Conservation (phyloP, 1,140 invertebrate species). For the Magallana gigas region DNA sequence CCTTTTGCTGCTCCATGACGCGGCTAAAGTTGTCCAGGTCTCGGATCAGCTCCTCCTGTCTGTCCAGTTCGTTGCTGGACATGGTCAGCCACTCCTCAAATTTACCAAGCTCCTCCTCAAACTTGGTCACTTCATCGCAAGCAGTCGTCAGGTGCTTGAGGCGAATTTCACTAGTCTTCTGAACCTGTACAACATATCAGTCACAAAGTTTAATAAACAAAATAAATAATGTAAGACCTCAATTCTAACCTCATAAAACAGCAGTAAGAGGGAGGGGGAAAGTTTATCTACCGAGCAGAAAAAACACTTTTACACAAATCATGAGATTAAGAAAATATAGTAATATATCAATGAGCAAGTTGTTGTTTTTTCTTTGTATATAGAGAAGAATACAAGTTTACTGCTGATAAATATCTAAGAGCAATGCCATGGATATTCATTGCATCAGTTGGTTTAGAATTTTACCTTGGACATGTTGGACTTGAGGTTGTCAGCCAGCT, state of each 20-base stretch:
- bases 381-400: not conserved
- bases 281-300: too few species aligned
- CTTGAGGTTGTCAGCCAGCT: slow-evolving; percentile 90
- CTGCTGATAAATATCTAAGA: not conserved
- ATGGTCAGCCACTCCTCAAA: slow-evolving; percentile 92
- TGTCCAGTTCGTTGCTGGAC: slow-evolving; percentile 87
- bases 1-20: slow-evolving; percentile 84
- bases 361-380: too few species aligned
- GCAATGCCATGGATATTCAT: too few species aligned
- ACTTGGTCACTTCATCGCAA: slow-evolving; percentile 92
- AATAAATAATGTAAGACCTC: too few species aligned
- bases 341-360: not conserved
- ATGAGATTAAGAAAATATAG: too few species aligned
- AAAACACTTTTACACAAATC: too few species aligned
- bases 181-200: slow-evolving; percentile 56
- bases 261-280: too few species aligned
- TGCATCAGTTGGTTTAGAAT: too few species aligned
- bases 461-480: slow-evolving; percentile 89
- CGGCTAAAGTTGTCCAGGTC: slow-evolving; percentile 79
- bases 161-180: slow-evolving; percentile 69
- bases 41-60: slow-evolving; percentile 64
- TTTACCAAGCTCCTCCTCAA: slow-evolving; percentile 86
- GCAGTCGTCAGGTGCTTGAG: slow-evolving; percentile 85
- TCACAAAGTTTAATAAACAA: not conserved
- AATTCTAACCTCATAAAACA: too few species aligned